Conservation (phyloP, 2,888 invertebrate species). For the Colostygia pectinataria region DNA sequence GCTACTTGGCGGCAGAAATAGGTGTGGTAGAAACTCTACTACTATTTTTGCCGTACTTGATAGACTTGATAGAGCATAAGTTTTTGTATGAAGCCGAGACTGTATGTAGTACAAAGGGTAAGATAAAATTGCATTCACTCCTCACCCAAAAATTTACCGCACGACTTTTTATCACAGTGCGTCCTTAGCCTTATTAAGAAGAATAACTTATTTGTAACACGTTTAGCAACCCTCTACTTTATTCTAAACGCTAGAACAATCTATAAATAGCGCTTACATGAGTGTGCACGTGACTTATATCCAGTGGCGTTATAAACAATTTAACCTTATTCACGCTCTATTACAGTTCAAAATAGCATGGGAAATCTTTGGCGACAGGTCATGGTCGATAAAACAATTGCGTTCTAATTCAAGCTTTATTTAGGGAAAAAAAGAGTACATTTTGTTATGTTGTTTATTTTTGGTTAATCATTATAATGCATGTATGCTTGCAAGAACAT, state of each 20-base stretch:
- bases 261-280: conserved; percentile 8
- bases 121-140: not conserved
- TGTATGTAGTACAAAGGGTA: not conserved
- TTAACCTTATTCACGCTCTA: not conserved
- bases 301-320: not conserved
- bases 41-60: too few species aligned
- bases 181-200: conserved; percentile 1
- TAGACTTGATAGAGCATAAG: too few species aligned
- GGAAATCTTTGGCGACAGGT: conserved; percentile 1
- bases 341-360: conserved; percentile 4
- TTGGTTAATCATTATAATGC: too few species aligned
- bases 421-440: not conserved
- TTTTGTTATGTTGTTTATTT: not conserved
- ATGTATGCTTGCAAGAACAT: too few species aligned
- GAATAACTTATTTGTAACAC: conserved; percentile 4
- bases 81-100: too few species aligned
- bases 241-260: conserved; percentile 7
- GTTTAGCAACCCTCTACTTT: conserved; percentile 6
- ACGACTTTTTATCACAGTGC: conserved; percentile 11
- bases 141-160: not conserved
- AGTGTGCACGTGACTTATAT: conserved; percentile 14
- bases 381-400: conserved; percentile 11
- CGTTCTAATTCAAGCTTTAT: not conserved
- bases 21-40: too few species aligned
- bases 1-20: too few species aligned